Percentiles rank a stretch among this genome's conserved stretches.
These are phyloP conservation scores for Heliothis peltigera DNA, from an alignment of 2,888 invertebrate genomes.

Conservation along the genomic window DNA sequence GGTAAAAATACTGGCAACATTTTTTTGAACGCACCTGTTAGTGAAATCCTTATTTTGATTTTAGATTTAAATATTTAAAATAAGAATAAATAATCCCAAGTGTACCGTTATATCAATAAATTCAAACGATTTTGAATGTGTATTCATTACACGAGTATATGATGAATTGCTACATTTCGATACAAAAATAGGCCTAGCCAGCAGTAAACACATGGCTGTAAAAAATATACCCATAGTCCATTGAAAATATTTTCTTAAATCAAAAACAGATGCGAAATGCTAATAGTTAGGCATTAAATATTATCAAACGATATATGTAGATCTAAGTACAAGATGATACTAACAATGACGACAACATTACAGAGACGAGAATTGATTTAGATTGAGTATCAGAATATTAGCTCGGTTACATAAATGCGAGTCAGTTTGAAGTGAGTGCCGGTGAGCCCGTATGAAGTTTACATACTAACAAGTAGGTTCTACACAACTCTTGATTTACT, in stretches of 20 bases:
- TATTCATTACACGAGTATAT: not conserved
- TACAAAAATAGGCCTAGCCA: no score
- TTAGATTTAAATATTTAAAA: not conserved
- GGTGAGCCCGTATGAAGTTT: conserved; percentile 16
- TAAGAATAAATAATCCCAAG: not conserved
- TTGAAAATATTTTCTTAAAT: no score
- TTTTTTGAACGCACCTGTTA: no score
- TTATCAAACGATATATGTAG: not conserved
- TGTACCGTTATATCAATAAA: not conserved
- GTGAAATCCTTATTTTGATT: no score
- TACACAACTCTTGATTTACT: conserved; percentile 12
- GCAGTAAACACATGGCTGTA: no score
- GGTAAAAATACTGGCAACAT: no score
- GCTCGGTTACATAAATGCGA: conserved; percentile 27
- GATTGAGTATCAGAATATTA: conserved; percentile 16
- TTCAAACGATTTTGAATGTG: not conserved
- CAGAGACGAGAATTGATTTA: not conserved
- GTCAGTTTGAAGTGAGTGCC: conserved; percentile 19
- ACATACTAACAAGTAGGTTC: conserved; percentile 26
- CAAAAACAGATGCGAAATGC: no score
- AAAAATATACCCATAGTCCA: no score
- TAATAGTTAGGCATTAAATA: no score
- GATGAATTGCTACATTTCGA: not conserved
- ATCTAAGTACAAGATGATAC: not conserved
- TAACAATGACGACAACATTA: not conserved